phyloP scores from a whole-genome alignment of 2,888 invertebrate genomes.

The Acronicta psi region DNA sequence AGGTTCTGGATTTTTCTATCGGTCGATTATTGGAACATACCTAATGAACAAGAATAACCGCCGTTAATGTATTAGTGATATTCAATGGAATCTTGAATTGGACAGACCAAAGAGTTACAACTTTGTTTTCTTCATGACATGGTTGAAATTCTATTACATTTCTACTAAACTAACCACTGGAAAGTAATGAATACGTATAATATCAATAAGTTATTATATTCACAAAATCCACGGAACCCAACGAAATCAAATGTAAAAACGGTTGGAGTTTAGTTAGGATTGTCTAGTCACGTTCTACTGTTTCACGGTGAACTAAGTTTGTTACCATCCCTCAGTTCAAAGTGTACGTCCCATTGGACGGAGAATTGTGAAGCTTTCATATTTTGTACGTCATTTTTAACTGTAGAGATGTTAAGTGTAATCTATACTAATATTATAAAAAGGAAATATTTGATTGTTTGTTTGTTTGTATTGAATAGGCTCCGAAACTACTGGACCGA shows the following conservation, averaged over 20 bases:
- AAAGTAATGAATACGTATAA: conserved; percentile 24
- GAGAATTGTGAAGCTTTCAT: conserved; percentile 51
- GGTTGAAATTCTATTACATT: not conserved
- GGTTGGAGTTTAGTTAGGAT: conserved; percentile 52
- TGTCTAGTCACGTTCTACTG: conserved; percentile 64
- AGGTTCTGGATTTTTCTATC: too few species aligned
- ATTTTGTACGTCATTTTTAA: conserved; percentile 56
- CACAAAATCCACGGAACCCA: conserved; percentile 34
- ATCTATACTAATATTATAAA: too few species aligned
- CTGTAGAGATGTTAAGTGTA: too few species aligned
- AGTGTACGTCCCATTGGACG: conserved; percentile 45
- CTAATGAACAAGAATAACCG: too few species aligned
- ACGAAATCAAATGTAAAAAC: conserved; percentile 54
- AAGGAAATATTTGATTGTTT: too few species aligned
- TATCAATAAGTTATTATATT: conserved; percentile 39
- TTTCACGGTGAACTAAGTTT: conserved; percentile 60
- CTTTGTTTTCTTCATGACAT: not conserved
- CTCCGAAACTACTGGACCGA: too few species aligned
- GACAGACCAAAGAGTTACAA: not conserved
- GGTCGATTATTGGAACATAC: too few species aligned
- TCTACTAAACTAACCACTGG: conserved; percentile 3
- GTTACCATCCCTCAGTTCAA: conserved; percentile 46
- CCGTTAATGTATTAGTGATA: too few species aligned
- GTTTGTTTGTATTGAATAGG: too few species aligned
- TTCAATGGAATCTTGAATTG: not conserved